phyloP scores from a whole-genome alignment of 1,140 invertebrate genomes.

The Atta texana region DNA sequence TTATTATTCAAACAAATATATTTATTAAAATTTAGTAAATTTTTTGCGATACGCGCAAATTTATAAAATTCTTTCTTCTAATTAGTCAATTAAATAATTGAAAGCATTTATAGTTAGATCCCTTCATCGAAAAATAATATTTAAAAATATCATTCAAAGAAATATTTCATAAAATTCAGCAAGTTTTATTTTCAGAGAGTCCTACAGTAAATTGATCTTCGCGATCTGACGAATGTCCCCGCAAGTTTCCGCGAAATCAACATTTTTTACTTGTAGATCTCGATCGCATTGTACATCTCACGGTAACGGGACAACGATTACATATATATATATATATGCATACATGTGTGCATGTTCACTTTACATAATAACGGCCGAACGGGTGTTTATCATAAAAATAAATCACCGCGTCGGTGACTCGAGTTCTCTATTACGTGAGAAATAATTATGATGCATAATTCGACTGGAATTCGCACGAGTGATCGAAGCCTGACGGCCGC shows the following conservation, averaged over 20 bases:
- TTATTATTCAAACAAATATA: no score
- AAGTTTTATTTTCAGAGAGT: no score
- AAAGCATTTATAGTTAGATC: no score
- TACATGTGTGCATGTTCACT: constrained; percentile 9
- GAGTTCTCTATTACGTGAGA: constrained; percentile 47
- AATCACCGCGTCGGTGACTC: constrained; percentile 20
- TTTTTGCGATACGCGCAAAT: no score
- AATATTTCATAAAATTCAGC: no score
- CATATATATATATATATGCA: no score
- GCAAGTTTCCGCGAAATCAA: background rate
- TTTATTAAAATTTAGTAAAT: no score
- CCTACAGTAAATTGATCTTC: no score
- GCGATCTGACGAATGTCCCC: background rate
- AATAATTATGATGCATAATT: constrained; percentile 50
- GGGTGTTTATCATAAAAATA: constrained; percentile 28
- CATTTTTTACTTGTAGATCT: background rate
- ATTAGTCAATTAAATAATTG: no score
- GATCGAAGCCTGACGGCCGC: constrained; percentile 5
- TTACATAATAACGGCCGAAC: constrained; percentile 57
- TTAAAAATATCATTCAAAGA: no score
- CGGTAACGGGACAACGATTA: constrained; percentile 38
- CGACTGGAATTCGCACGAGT: constrained; percentile 26
- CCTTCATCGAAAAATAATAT: no score
- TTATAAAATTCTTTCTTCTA: no score
- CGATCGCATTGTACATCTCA: constrained; percentile 1